These are phyloP conservation scores for fruit fly (Drosophila melanogaster) DNA, from an alignment of 1,140 invertebrate species.

Conservation along the genomic window Release_6_plus_ISO1_MT NT_037436.4:6587501-6588000, in stretches of 20 bases:
- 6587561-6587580: no score
- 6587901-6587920: conserved; percentile 69
- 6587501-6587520: neutral
- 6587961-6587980: conserved; percentile 39
- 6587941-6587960: conserved; percentile 5
- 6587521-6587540: neutral
- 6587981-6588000: conserved; percentile 53
- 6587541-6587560: no score
- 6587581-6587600: no score
- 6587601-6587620: neutral
- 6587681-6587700: conserved; percentile 4
- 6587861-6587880: conserved; percentile 33
- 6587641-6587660: neutral
- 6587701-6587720: conserved; percentile 35
- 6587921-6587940: conserved; percentile 21
- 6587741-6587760: conserved; percentile 40
- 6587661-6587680: neutral
- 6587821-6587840: conserved; percentile 43
- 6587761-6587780: conserved; percentile 18
- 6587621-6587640: neutral
- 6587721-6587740: conserved; percentile 6
- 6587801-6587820: conserved; percentile 29
- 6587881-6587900: conserved; percentile 39
- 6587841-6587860: conserved; percentile 65
- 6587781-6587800: conserved; percentile 27